Conservation (phyloP, 1,140 invertebrate species). For the Drosophila obscura region DNA sequence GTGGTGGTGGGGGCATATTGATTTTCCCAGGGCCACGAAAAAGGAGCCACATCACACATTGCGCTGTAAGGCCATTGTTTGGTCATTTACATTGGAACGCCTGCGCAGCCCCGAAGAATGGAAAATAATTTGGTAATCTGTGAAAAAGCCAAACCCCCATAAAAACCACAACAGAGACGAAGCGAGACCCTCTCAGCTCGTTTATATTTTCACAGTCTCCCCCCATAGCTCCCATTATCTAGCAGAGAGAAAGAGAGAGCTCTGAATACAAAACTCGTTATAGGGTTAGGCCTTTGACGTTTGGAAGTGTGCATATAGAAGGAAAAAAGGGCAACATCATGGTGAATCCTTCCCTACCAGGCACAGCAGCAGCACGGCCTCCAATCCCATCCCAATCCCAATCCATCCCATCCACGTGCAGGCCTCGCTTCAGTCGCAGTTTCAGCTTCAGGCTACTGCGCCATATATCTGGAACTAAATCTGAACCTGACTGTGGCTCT, state of each 20-base stretch:
- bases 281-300: constrained; percentile 48
- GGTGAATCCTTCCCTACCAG: constrained; percentile 10
- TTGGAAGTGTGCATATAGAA: constrained; percentile 62
- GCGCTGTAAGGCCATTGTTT: constrained; percentile 48
- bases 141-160: constrained; percentile 82
- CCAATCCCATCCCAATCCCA: background rate
- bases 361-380: constrained; percentile 19
- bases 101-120: constrained; percentile 42
- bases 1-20: background rate
- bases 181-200: constrained; percentile 54
- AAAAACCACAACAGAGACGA: constrained; percentile 64
- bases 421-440: constrained; percentile 58
- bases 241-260: background rate
- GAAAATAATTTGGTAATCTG: constrained; percentile 76
- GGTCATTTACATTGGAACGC: constrained; percentile 40
- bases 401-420: constrained; percentile 61
- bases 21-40: constrained; percentile 45
- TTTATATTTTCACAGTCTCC: constrained; percentile 29
- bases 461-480: constrained; percentile 22
- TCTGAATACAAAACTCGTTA: constrained; percentile 72
- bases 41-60: constrained; percentile 60
- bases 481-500: no score
- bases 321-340: constrained; percentile 71
- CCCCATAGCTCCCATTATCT: constrained; percentile 20
- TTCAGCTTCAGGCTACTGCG: constrained; percentile 54